Conservation (phyloP, 2,113 vertebrate species). For the Lampris megalopsis region DNA sequence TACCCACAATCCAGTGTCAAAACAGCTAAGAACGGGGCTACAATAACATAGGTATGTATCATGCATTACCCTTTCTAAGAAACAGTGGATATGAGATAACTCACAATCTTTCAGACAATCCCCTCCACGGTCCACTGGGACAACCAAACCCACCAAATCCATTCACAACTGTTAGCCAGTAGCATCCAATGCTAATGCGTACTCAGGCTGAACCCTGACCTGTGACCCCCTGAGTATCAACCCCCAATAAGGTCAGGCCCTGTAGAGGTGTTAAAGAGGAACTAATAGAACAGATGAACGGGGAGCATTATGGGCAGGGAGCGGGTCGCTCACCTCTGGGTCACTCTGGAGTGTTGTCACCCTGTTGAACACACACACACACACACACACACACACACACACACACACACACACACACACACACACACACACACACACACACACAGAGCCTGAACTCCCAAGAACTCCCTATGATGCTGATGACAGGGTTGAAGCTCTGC, state of each 20-base stretch:
- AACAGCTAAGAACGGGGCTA: conserved; percentile 16
- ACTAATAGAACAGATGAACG: conserved; percentile 73
- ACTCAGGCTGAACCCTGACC: conserved; percentile 78
- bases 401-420: conserved; percentile 2
- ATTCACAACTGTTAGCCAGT: conserved; percentile 18
- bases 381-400: neutral
- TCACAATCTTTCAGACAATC: conserved; percentile 1
- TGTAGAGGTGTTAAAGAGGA: conserved; percentile 79
- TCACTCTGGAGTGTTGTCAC: conserved; percentile 49
- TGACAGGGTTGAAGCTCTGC: neutral
- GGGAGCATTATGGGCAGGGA: conserved; percentile 57
- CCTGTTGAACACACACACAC: conserved; percentile 28
- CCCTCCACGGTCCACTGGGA: neutral
- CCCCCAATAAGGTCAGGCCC: conserved; percentile 54
- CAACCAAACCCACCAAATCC: neutral
- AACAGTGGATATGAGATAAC: neutral
- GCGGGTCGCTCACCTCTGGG: conserved; percentile 43
- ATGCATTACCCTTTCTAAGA: conserved; percentile 5
- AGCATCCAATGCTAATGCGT: conserved; percentile 74
- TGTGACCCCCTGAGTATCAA: conserved; percentile 47
- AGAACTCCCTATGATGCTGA: conserved; percentile 2
- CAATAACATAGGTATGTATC: neutral
- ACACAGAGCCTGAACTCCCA: neutral
- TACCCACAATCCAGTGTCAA: conserved; percentile 26
- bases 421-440: conserved; percentile 11